Conservation (phyloP, 2,888 invertebrate genomes). For the Hyalella azteca region DNA sequence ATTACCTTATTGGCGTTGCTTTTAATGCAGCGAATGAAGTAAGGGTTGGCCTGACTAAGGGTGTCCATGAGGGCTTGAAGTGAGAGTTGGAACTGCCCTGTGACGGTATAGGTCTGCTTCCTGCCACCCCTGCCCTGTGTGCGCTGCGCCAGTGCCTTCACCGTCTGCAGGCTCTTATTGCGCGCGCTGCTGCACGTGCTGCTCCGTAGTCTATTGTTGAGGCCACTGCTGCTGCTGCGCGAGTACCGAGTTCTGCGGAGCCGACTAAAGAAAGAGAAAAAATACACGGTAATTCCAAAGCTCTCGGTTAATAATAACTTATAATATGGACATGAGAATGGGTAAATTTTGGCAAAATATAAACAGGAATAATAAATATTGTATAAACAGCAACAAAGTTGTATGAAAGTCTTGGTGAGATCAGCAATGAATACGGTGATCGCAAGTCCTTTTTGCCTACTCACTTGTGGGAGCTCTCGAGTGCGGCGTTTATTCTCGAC, state of each 20-base stretch:
- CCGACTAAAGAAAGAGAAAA: slow-evolving; percentile 68
- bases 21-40: slow-evolving; percentile 91
- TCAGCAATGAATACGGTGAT: no score
- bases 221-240: not conserved
- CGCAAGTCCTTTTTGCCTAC: no score
- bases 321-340: no score
- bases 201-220: slow-evolving; percentile 30
- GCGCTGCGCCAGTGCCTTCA: slow-evolving; percentile 85
- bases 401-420: no score
- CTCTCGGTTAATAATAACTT: no score
- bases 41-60: slow-evolving; percentile 84
- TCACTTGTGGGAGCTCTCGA: slow-evolving; percentile 57
- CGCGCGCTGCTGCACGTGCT: slow-evolving; percentile 37
- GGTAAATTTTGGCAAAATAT: no score
- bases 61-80: slow-evolving; percentile 91
- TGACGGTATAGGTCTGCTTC: slow-evolving; percentile 89
- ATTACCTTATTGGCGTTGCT: slow-evolving; percentile 87
- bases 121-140: slow-evolving; percentile 65
- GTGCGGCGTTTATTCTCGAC: slow-evolving; percentile 52
- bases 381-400: no score
- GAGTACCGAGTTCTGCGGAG: slow-evolving; percentile 61
- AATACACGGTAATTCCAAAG: no score
- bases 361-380: no score
- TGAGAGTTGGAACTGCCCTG: slow-evolving; percentile 93
- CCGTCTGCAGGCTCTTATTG: slow-evolving; percentile 82